Percentiles rank a stretch among this genome's conserved stretches.
Conservation (phyloP, 2,888 invertebrate genomes). For the Athalia circularis region DNA sequence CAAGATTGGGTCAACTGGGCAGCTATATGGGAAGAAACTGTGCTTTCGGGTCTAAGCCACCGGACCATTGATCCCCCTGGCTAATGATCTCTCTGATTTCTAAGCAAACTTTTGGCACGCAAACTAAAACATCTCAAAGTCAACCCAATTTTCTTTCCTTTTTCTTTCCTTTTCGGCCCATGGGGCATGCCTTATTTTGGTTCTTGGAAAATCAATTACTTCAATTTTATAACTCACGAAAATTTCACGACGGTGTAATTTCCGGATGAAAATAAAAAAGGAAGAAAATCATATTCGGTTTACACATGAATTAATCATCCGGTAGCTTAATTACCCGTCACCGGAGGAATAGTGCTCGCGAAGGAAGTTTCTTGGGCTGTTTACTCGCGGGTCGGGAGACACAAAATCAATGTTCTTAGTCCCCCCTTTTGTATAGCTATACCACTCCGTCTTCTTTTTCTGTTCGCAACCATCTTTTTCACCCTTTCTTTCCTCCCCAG, state of each 20-base stretch:
- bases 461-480: not conserved
- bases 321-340: too few relatives aligned
- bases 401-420: not conserved
- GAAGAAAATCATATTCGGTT: too few relatives aligned
- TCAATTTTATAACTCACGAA: too few relatives aligned
- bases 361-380: too few relatives aligned
- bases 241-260: too few relatives aligned
- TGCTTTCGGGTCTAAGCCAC: constrained; percentile 33
- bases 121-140: not conserved
- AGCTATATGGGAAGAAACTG: constrained; percentile 50
- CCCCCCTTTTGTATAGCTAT: not conserved
- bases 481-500: not conserved
- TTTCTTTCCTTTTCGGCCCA: not conserved
- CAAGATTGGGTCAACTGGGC: constrained; percentile 64
- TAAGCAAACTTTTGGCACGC: constrained; percentile 59
- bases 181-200: too few relatives aligned
- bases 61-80: constrained; percentile 53
- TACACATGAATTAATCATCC: too few relatives aligned
- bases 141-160: not conserved
- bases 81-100: constrained; percentile 65
- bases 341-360: too few relatives aligned
- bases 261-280: too few relatives aligned
- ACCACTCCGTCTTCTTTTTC: not conserved
- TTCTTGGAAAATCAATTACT: too few relatives aligned
- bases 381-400: not conserved